phyloP scores from a whole-genome alignment of 2,797 vertebrate species.

The Prunella strophiata region DNA sequence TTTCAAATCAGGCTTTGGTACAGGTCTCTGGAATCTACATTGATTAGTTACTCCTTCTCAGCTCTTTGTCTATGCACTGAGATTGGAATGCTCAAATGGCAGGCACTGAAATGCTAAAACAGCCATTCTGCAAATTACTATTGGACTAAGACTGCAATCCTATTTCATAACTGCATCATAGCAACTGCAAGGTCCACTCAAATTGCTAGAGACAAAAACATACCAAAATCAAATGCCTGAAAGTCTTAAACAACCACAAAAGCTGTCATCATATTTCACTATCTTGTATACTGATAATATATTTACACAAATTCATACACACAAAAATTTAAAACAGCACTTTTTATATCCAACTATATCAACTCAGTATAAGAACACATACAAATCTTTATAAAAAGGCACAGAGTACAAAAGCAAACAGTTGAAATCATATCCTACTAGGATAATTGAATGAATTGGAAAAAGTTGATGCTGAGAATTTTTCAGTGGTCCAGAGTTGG shows the following conservation, averaged over 20 bases:
- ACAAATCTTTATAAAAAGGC: background rate
- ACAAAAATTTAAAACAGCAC: background rate
- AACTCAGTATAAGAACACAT: background rate
- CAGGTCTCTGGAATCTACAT: background rate
- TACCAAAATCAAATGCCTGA: background rate
- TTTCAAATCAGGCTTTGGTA: background rate
- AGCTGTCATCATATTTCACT: background rate
- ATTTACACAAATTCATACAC: background rate
- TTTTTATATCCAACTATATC: background rate
- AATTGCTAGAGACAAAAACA: background rate
- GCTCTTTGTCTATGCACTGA: background rate
- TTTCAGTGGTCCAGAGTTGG: background rate
- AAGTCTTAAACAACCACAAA: background rate
- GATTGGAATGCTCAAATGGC: background rate
- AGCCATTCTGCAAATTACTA: background rate
- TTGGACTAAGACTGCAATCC: slow-evolving; percentile 20
- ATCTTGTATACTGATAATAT: background rate
- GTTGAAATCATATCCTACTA: slow-evolving; percentile 9
- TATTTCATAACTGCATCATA: slow-evolving; percentile 37
- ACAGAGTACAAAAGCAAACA: background rate
- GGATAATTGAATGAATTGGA: background rate
- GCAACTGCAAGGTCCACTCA: slow-evolving; percentile 7
- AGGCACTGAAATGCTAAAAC: slow-evolving; percentile 4
- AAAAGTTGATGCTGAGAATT: background rate
- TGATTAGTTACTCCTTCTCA: background rate